Evolutionary conservation across 1,140 invertebrate genomes (phyloP).

Genomic region (Philotrypesis tridentata): DNA sequence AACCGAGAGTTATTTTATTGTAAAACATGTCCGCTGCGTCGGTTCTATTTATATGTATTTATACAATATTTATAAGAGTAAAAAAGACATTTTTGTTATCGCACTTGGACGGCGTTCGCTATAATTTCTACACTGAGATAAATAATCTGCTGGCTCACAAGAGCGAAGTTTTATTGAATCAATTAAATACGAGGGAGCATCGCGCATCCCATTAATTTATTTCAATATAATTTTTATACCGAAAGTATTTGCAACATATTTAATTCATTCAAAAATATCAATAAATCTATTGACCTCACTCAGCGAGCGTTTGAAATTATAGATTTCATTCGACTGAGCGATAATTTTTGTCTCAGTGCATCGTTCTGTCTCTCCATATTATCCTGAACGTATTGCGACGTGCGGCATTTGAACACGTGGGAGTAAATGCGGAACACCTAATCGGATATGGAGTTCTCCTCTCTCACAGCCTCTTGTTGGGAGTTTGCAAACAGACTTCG

Average conservation of each 20-base stretch:
- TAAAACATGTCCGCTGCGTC: constrained; percentile 33
- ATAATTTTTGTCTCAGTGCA: background rate
- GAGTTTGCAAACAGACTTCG: background rate
- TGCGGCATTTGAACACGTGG: background rate
- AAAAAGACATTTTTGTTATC: constrained; percentile 34
- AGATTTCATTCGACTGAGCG: too few species aligned
- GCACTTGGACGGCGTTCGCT: background rate
- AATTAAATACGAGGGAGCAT: too few species aligned
- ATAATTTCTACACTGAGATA: too few species aligned
- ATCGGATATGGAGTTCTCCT: constrained; percentile 14
- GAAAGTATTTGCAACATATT: too few species aligned
- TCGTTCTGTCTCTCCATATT: background rate
- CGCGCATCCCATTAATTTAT: too few species aligned
- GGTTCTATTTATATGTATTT: constrained; percentile 42
- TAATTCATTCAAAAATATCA: background rate
- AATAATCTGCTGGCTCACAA: too few species aligned
- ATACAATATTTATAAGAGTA: constrained; percentile 39
- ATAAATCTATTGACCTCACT: too few species aligned
- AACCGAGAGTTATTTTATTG: constrained; percentile 38
- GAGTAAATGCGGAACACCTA: background rate
- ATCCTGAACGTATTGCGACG: background rate
- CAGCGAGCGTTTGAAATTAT: too few species aligned
- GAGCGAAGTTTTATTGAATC: too few species aligned
- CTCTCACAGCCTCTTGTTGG: constrained; percentile 37
- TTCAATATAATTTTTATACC: too few species aligned